These are phyloP conservation scores for Drosophila lini DNA, from an alignment of 1,140 invertebrate genomes.

Conservation along the genomic window DNA sequence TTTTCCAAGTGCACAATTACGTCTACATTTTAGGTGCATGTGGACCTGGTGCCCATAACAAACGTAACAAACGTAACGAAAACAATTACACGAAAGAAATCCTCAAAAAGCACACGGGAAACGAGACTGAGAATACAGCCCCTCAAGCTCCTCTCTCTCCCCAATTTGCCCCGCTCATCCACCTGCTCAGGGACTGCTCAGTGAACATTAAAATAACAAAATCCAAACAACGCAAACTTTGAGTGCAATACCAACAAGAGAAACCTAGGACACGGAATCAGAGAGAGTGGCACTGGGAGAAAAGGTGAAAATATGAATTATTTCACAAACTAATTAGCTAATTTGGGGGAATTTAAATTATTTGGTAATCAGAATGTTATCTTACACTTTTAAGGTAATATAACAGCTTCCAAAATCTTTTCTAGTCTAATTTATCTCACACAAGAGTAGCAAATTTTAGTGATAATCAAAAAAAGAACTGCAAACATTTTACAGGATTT, in stretches of 20 bases:
- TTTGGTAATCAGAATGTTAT: too few relatives aligned
- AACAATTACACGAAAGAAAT: constrained; percentile 80
- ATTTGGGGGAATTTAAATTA: neutral
- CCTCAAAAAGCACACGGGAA: constrained; percentile 72
- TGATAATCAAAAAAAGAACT: too few relatives aligned
- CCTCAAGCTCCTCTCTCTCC: neutral
- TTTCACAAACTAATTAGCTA: neutral
- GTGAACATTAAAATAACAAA: constrained; percentile 77
- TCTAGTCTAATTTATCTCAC: too few relatives aligned
- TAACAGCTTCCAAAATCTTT: too few relatives aligned
- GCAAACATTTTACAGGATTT: too few relatives aligned
- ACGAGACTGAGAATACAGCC: constrained; percentile 50
- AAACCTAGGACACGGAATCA: constrained; percentile 11
- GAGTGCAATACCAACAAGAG: constrained; percentile 70
- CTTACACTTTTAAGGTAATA: too few relatives aligned
- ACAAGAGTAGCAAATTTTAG: too few relatives aligned
- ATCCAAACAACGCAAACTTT: constrained; percentile 81
- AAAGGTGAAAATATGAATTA: neutral
- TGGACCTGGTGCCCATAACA: constrained; percentile 73
- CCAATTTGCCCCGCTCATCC: neutral
- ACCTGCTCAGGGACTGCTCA: constrained; percentile 39
- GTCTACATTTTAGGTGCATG: constrained; percentile 67
- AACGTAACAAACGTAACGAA: constrained; percentile 79
- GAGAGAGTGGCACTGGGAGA: constrained; percentile 8
- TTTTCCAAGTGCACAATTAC: constrained; percentile 65